Conservation (phyloP, 1,140 invertebrate genomes). For the Acromyrmex heyeri region DNA sequence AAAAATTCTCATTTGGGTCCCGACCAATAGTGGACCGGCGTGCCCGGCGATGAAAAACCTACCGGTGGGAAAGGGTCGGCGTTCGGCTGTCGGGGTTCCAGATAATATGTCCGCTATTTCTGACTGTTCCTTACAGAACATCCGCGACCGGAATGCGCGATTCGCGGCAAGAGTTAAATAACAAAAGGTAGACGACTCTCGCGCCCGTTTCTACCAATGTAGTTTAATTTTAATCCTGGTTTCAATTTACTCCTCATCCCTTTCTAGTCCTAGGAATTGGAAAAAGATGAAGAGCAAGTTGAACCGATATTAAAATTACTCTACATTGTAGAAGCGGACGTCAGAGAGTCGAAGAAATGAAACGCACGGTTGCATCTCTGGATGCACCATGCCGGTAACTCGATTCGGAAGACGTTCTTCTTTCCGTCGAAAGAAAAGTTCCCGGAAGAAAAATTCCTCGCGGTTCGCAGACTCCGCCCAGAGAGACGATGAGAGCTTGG, state of each 20-base stretch:
- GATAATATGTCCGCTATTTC: constrained; percentile 22
- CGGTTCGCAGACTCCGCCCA: constrained; percentile 42
- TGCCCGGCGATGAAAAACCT: constrained; percentile 69
- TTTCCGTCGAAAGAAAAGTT: neutral
- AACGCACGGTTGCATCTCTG: neutral
- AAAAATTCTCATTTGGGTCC: constrained; percentile 69
- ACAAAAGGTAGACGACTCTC: too few species aligned
- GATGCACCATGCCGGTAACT: neutral
- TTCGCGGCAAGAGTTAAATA: neutral
- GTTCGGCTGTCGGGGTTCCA: constrained; percentile 30
- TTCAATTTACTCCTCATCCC: too few species aligned
- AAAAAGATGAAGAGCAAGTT: too few species aligned
- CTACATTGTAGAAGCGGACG: too few species aligned
- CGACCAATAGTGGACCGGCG: constrained; percentile 63
- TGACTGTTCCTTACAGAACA: neutral
- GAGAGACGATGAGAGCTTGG: constrained; percentile 30
- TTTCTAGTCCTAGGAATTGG: too few species aligned
- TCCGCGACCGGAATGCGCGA: constrained; percentile 24
- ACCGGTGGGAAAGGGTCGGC: constrained; percentile 68
- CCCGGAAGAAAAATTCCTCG: constrained; percentile 20
- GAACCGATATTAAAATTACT: too few species aligned
- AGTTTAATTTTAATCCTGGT: too few species aligned
- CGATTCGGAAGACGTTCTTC: neutral
- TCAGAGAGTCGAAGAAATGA: neutral
- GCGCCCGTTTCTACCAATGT: too few species aligned